Base-by-base conservation (phyloP, 1,140 invertebrate species). In the Cydia fagiglandana region DNA sequence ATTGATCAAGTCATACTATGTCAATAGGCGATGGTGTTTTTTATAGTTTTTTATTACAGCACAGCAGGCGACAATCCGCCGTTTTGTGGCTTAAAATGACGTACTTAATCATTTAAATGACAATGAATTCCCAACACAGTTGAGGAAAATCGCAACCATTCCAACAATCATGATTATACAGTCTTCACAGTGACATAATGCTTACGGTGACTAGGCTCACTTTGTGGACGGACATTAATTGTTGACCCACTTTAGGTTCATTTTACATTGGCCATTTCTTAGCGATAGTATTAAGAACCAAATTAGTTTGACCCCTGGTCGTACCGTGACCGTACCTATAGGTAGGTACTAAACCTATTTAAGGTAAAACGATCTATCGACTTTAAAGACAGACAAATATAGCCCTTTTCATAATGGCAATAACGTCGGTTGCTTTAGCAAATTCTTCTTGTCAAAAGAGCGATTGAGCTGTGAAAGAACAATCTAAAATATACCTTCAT, bases 21-120 rank as follows among this genome's bases (percentile, higher is more conserved):
- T 30, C 30, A 30, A 30, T 30, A 30, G 4, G 4, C 30, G 4
- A 30, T 3, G 6, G 34, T 6, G 34, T 5, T 84, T 88, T 73
- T 24, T 84, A 90, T 88, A 30, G 30, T 34, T 4, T 34, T 34
- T 4, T 34, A 34, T 4, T 5, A 34, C 34, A 34, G 4, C 34
- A 47, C 45, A 50, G 47, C 0, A n/a, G n/a, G n/a, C 47, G 2
- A 15, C 15, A 50, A 47, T 50, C 15, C 2, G 13, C 15, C 13
- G 13, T 50, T 47, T 47, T 47, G 12, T 9, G 15, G 38, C 38
- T 50, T 50, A 15, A 50, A 50, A 15, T 50, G 47, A 15, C 12
- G 47, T 50, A 50, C 38, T 38, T 38, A 7, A 38, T 38, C 7
- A 41, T 41, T 41, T 1, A 41, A 41, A 41, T 41, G 9, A 7